Evolutionary conservation across 1,140 invertebrate genomes (phyloP), one percentile per base, ranked within the genome.

Genomic region (Tetragonula clypearis): DNA sequence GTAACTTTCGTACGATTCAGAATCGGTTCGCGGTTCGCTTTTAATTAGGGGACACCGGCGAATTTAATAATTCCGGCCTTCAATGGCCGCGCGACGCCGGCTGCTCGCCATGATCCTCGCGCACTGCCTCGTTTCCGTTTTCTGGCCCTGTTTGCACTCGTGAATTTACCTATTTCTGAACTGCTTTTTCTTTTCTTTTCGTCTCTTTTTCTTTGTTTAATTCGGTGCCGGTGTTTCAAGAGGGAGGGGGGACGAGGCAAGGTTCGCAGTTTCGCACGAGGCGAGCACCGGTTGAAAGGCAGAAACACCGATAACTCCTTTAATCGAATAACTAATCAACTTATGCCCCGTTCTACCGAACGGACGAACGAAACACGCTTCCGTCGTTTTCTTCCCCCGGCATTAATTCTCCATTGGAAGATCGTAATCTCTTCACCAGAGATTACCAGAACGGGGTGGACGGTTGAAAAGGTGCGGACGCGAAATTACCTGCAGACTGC

Each of bases 11-110:
- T 78, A 53, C 74, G 68, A 77, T 86, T 71, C n/a, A 65, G 73
- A 82, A 79, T 74, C 60, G 77, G 53, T 53, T 49, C 49, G 30
- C 56, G 68, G 76, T 19, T 75, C 84, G 76, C 69, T 86, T 79
- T 82, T 82, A 87, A 87, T 86, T 86, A 87, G 73, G 75, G 76
- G 79, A 62, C 74, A 82, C 84, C 79, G 76, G 23, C 68, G 68
- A 78, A 77, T 86, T 82, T 82, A 81, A 86, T 87, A 87, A 74
- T 86, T 76, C 60, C 81, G 41, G 9, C 55, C 55, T 60, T 56
- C 17, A 73, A 73, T 53, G 14, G 41, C 1, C 19, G 56, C 55
- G 69, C 68, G 69, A 49, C 68, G 23, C 69, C 81, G 78, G 66
- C 65, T 83, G 81, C 55, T 76, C 53, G 23, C 62, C 21, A 56